Evolutionary conservation across 2,888 invertebrate species (phyloP).

Genomic region (Epinotia bilunana): DNA sequence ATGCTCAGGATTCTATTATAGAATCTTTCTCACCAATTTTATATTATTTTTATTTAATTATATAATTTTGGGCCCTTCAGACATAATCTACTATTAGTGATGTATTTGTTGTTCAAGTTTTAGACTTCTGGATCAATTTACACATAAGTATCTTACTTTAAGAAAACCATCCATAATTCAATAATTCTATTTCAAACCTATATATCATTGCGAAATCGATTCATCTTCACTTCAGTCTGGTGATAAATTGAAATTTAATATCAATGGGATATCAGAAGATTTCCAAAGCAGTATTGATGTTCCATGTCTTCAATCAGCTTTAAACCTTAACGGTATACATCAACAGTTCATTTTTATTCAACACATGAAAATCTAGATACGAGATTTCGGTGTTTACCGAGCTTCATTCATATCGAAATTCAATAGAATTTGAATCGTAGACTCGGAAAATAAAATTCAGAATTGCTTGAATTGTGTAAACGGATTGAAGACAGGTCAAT

Average conservation of each 20-base stretch:
- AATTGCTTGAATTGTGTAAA: background rate
- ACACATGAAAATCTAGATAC: background rate
- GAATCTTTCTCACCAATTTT: too few species aligned
- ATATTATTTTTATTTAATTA: too few species aligned
- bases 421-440: constrained; percentile 3
- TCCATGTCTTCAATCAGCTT: background rate
- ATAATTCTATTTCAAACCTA: constrained; percentile 33
- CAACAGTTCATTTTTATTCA: background rate
- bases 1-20: too few species aligned
- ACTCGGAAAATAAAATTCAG: background rate
- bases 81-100: too few species aligned
- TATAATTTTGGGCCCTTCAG: too few species aligned
- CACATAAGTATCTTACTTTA: background rate
- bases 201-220: constrained; percentile 32
- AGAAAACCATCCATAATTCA: constrained; percentile 23
- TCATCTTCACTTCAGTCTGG: constrained; percentile 39
- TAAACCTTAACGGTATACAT: background rate
- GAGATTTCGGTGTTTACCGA: background rate
- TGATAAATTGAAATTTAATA: constrained; percentile 45
- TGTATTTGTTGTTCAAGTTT: too few species aligned
- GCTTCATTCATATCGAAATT: background rate
- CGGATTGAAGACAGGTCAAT: constrained; percentile 7
- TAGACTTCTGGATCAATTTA: background rate
- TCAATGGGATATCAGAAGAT: constrained; percentile 22
- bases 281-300: background rate